Conservation (phyloP, 2,797 vertebrate species). For the Emydoidea blandingii region DNA sequence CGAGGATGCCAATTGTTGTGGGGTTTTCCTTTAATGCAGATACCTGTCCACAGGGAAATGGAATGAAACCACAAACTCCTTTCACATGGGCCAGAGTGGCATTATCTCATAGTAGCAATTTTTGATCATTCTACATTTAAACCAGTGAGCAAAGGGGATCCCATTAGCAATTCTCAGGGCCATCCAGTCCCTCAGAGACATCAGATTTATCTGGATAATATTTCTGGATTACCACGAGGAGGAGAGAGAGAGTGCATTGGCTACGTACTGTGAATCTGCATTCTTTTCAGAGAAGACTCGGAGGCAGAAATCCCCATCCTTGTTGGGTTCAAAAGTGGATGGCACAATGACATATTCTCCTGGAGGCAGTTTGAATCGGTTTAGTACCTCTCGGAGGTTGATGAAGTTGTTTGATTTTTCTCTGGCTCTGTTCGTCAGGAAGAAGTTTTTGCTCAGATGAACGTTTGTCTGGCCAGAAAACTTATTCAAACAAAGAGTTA, state of each 20-base stretch:
- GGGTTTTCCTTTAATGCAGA: neutral
- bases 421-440: conserved; percentile 82
- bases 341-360: conserved; percentile 89
- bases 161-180: neutral
- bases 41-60: neutral
- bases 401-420: conserved; percentile 89
- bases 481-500: conserved; percentile 58
- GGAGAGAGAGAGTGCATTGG: neutral
- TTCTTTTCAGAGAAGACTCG: conserved; percentile 90
- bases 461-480: conserved; percentile 82
- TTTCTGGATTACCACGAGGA: no score
- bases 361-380: conserved; percentile 84
- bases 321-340: conserved; percentile 89
- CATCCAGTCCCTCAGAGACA: neutral
- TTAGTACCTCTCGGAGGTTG: conserved; percentile 89
- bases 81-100: neutral
- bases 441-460: conserved; percentile 88
- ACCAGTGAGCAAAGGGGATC: neutral
- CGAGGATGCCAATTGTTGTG: neutral
- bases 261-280: conserved; percentile 83
- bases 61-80: neutral
- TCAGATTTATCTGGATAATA: neutral
- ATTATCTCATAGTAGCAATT: neutral
- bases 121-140: neutral
- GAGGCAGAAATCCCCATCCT: conserved; percentile 88